Percentiles rank a stretch among this genome's conserved stretches.
Evolutionary conservation across 2,888 invertebrate genomes (phyloP).

Genomic region (Drosophila stalkeri): DNA sequence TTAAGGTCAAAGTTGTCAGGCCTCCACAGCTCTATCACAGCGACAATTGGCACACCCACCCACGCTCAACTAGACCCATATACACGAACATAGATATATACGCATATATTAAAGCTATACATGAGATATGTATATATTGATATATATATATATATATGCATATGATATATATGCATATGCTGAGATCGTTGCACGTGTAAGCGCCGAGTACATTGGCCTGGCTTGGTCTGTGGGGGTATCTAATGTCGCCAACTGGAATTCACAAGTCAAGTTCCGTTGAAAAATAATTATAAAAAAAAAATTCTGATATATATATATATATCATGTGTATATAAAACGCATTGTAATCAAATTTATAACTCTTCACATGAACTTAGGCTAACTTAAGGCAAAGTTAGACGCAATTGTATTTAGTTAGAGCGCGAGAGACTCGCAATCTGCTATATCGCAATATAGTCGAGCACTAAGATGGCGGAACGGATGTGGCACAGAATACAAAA

Average conservation of each 20-base stretch:
- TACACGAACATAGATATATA: neutral
- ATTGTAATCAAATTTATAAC: conserved; percentile 18
- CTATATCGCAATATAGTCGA: conserved; percentile 31
- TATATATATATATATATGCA: conserved; percentile 2
- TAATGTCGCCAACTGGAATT: conserved; percentile 64
- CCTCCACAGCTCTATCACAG: conserved; percentile 13
- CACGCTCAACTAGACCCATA: conserved; percentile 50
- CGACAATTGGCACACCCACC: conserved; percentile 72
- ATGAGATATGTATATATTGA: neutral
- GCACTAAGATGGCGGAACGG: conserved; percentile 68
- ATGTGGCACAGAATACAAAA: conserved; percentile 64
- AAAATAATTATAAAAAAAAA: conserved; percentile 35
- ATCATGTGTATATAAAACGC: conserved; percentile 10
- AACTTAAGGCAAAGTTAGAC: conserved; percentile 21
- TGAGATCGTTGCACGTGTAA: conserved; percentile 48
- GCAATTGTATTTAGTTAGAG: conserved; percentile 27
- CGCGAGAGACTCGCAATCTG: conserved; percentile 56
- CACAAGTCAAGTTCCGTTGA: conserved; percentile 62
- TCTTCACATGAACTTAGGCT: conserved; percentile 6
- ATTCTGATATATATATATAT: conserved; percentile 7
- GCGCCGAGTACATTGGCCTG: conserved; percentile 68
- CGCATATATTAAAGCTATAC: neutral
- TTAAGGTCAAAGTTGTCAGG: conserved; percentile 83
- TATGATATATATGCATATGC: neutral
- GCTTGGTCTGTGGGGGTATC: conserved; percentile 47